phyloP scores from a whole-genome alignment of 53 echinoderm and acorn worm genomes.

The Arbacia lixula region DNA sequence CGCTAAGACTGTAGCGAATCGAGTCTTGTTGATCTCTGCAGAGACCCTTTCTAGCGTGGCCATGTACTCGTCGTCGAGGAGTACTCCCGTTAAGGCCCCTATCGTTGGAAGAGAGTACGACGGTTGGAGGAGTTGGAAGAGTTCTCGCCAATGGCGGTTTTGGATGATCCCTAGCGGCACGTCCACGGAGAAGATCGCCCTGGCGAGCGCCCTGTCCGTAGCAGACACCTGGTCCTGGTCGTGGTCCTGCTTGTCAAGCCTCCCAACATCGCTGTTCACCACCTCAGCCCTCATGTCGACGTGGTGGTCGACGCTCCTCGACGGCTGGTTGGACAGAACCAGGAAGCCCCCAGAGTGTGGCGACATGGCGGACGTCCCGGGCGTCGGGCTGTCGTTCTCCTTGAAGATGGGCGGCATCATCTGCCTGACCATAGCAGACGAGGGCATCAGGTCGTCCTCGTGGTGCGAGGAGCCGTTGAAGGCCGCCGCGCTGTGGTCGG shows the following conservation, averaged over 20 bases:
- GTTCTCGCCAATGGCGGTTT: conserved; percentile 13
- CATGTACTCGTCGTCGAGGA: conserved; percentile 43
- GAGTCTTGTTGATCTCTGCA: conserved; percentile 1
- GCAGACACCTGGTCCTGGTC: background rate
- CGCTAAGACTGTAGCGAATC: conserved; percentile 5
- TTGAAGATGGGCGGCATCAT: background rate
- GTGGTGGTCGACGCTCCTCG: conserved; percentile 4
- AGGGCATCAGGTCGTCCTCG: background rate
- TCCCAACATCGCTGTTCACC: background rate
- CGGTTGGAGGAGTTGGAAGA: conserved; percentile 17
- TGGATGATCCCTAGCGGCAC: conserved; percentile 17
- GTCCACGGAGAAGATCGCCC: conserved; percentile 21
- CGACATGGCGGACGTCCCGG: conserved; percentile 30
- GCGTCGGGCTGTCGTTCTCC: conserved; percentile 38
- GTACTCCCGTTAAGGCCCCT: conserved; percentile 1
- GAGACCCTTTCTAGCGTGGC: conserved; percentile 17
- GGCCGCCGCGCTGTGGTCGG: conserved; percentile 4
- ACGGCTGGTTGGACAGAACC: background rate
- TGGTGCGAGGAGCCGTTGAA: conserved; percentile 16
- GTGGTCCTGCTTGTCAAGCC: background rate
- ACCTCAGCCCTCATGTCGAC: background rate
- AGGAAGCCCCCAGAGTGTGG: conserved; percentile 13
- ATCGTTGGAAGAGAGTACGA: conserved; percentile 20
- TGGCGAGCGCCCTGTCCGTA: conserved; percentile 9
- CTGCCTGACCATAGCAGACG: conserved; percentile 14